These are phyloP conservation scores for Phoebastria nigripes DNA, from an alignment of 2,797 vertebrate species.

Conservation along the genomic window DNA sequence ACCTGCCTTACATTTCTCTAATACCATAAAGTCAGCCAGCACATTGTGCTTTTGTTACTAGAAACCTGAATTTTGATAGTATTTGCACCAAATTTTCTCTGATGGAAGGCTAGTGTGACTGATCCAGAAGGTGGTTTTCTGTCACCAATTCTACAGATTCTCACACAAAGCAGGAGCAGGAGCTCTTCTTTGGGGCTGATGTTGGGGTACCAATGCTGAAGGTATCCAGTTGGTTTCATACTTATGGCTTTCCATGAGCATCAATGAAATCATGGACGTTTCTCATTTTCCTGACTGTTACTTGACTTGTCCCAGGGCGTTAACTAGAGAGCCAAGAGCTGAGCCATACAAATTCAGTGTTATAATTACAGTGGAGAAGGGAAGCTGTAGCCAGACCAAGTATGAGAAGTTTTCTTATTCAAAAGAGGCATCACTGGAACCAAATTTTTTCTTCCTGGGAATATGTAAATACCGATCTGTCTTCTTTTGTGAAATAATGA, in stretches of 20 bases:
- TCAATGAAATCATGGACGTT: neutral
- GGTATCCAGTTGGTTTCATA: neutral
- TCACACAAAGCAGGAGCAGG: neutral
- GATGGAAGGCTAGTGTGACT: fast-evolving
- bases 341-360: neutral
- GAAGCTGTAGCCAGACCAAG: neutral
- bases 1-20: neutral
- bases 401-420: neutral
- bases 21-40: neutral
- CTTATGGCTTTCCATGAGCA: neutral
- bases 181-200: neutral
- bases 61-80: neutral
- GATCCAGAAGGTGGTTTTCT: neutral
- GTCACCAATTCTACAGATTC: neutral
- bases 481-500: neutral
- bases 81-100: neutral
- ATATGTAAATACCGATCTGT: neutral
- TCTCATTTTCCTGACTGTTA: neutral
- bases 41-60: neutral
- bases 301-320: neutral
- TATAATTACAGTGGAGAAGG: neutral
- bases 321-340: neutral
- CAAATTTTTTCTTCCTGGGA: neutral
- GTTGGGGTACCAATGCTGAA: neutral
- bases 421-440: neutral